phyloP scores from a whole-genome alignment of 1,140 invertebrate genomes.

The Zophobas atratus region DNA sequence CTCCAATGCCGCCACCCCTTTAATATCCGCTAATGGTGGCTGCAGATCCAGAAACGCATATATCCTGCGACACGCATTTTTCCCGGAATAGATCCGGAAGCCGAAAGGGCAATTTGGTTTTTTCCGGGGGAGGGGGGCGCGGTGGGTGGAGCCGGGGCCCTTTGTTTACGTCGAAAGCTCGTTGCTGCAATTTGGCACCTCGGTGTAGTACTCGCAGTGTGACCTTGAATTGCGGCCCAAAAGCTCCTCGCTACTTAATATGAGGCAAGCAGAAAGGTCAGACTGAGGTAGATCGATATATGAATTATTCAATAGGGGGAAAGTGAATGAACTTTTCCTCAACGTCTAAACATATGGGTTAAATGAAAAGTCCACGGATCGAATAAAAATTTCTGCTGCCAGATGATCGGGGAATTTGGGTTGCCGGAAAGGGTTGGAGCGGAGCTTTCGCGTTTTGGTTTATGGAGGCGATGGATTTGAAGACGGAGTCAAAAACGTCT shows the following conservation, averaged over 20 bases:
- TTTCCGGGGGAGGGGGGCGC: neutral
- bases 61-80: slow-evolving; percentile 15
- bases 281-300: slow-evolving; percentile 67
- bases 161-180: neutral
- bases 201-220: slow-evolving; percentile 20
- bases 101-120: too few relatives aligned
- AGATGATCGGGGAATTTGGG: neutral
- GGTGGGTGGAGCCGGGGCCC: slow-evolving; percentile 1
- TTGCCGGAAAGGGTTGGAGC: neutral
- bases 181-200: neutral
- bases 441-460: too few relatives aligned
- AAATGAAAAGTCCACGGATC: slow-evolving; percentile 61
- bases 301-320: slow-evolving; percentile 69
- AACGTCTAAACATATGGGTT: slow-evolving; percentile 65
- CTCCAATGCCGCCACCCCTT: slow-evolving; percentile 61
- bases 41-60: slow-evolving; percentile 43
- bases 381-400: slow-evolving; percentile 20
- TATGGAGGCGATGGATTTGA: too few relatives aligned
- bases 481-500: too few relatives aligned
- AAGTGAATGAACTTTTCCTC: slow-evolving; percentile 68
- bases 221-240: slow-evolving; percentile 52
- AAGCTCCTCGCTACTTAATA: slow-evolving; percentile 64
- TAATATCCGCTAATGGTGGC: slow-evolving; percentile 63
- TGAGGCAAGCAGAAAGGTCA: slow-evolving; percentile 68
- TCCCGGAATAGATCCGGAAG: neutral